Evolutionary conservation across 2,113 vertebrate species (phyloP).

Genomic region (Falco punctatus): DNA sequence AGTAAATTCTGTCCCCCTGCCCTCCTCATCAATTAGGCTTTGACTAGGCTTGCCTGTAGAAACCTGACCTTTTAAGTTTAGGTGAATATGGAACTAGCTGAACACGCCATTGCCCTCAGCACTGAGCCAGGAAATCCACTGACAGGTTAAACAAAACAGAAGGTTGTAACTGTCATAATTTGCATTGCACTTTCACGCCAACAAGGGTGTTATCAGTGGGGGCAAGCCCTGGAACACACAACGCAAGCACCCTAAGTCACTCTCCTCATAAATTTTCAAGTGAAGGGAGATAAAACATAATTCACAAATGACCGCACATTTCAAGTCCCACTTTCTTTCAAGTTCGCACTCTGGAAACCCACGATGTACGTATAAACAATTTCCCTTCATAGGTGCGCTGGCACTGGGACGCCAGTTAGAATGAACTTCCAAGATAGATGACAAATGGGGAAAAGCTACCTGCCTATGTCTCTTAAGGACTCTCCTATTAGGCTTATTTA

Average conservation of each 20-base stretch:
- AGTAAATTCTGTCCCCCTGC: slow-evolving; percentile 86
- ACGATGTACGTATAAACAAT: slow-evolving; percentile 47
- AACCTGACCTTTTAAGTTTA: slow-evolving; percentile 87
- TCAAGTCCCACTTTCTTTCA: slow-evolving; percentile 72
- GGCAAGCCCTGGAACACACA: slow-evolving; percentile 88
- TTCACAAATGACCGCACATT: slow-evolving; percentile 75
- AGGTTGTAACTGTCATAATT: slow-evolving; percentile 91
- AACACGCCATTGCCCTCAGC: slow-evolving; percentile 83
- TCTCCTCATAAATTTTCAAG: slow-evolving; percentile 85
- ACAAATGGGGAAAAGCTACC: slow-evolving; percentile 11
- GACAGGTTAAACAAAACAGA: slow-evolving; percentile 91
- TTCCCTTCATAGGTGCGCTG: neutral
- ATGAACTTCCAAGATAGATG: neutral
- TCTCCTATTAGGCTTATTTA: neutral
- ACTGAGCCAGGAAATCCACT: slow-evolving; percentile 87
- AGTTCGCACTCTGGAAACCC: slow-evolving; percentile 68
- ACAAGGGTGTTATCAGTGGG: slow-evolving; percentile 89
- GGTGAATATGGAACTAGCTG: slow-evolving; percentile 84
- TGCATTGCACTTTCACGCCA: slow-evolving; percentile 89
- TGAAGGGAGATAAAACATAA: slow-evolving; percentile 84
- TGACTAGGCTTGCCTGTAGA: slow-evolving; percentile 85
- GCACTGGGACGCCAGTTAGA: neutral
- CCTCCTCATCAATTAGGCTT: slow-evolving; percentile 88
- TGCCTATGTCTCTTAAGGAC: neutral
- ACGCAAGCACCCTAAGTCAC: slow-evolving; percentile 79